Evolutionary conservation across 2,797 vertebrate genomes (phyloP).

Genomic region (Denticeps clupeoides): DNA sequence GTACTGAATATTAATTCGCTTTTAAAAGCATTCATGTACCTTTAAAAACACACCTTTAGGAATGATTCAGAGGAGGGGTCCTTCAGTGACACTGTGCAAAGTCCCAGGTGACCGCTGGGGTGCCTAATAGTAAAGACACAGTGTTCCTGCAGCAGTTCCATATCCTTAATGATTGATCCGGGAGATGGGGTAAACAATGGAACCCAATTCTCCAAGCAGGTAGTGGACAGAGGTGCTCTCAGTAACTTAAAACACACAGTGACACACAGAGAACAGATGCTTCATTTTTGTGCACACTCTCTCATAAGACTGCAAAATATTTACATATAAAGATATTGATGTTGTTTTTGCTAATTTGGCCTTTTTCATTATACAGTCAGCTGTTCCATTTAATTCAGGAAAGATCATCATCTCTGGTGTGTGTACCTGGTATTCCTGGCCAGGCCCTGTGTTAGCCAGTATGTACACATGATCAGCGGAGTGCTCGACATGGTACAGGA

Average conservation of each 20-base stretch:
- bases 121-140: conserved; percentile 69
- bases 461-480: conserved; percentile 68
- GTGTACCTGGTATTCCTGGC: conserved; percentile 82
- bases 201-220: conserved; percentile 66
- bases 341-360: too few relatives aligned
- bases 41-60: conserved; percentile 59
- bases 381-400: too few relatives aligned
- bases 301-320: too few relatives aligned
- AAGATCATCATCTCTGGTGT: too few relatives aligned
- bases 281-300: too few relatives aligned
- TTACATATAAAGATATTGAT: too few relatives aligned
- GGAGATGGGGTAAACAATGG: conserved; percentile 58
- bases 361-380: too few relatives aligned
- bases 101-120: conserved; percentile 46
- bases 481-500: conserved; percentile 84
- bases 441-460: conserved; percentile 74
- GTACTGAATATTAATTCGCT: neutral
- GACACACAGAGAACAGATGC: neutral
- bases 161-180: conserved; percentile 68
- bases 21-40: neutral
- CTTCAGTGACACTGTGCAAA: conserved; percentile 65
- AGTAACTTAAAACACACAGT: conserved; percentile 57
- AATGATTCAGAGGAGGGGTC: conserved; percentile 47
- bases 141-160: conserved; percentile 78
- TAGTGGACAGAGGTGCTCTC: conserved; percentile 57